Base-by-base conservation (phyloP, 1,140 invertebrate genomes). In the Contarinia nasturtii region DNA sequence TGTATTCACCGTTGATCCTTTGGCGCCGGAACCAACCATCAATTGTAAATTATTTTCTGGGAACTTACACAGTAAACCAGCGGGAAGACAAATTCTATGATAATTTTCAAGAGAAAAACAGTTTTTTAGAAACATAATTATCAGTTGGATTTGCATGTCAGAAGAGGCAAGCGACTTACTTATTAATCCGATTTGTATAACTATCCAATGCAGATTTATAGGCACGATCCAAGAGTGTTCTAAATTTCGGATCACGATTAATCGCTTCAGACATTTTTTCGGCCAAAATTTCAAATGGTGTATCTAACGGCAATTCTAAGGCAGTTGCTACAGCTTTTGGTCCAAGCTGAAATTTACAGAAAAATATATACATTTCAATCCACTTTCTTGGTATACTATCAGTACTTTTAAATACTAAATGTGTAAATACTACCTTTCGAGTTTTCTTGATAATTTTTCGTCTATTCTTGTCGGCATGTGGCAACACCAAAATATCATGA, bases 21-120 rank as follows among this genome's bases (percentile, higher is more conserved):
- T 99, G 0, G 96, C 95, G 43, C 96, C 96, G 12, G 95, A 95
- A 58, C 92, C 77, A 0, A 98, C 91, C 92, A 98, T 98, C 44
- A 98, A 63, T 61, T 97, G 93, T 2, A 99, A 73, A 69, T 96
- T 95, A 66, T 99, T 99, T 4, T 80, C 56, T 0, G 96, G 93
- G 61, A 98, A 98, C 50, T 79, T 76, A 51, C 80, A 79, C 1
- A 91, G 63, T 12, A 99, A 67, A 10, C 86, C 91, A 44, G 70
- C 67, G 2, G 86, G 81, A 45, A 97, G 67, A 63, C 87, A 93
- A 2, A 68, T 71, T 48, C 65, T 65, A 48, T n/a, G 51, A 53
- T 12, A 47, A 47, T 14, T 21, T 14, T 14, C 43, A 15, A 8
- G 17, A 7, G 48, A 40, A 18, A 12, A 14, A 10, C 37, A 33